Evolutionary conservation across 2,113 vertebrate species (phyloP), one percentile per base, ranked within the genome.

Genomic region (Ceyx margarethae): DNA sequence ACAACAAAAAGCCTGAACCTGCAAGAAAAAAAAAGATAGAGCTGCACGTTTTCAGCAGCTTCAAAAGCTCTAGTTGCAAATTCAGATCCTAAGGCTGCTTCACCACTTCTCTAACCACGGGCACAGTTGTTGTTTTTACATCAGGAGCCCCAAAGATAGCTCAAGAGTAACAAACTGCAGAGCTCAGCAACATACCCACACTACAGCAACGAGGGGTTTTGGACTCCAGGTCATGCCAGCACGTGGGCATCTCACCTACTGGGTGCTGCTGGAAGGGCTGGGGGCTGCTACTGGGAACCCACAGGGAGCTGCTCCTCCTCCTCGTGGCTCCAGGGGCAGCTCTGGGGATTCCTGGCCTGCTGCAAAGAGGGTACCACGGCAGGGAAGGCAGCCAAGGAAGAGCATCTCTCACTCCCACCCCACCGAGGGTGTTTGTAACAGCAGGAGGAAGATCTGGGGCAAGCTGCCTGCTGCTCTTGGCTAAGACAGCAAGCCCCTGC

Each of bases 371-470:
- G 29, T 28, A 66, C 28, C 17, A 1, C 0, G 6, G 29, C 1
- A 37, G 37, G 37, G 37, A 37, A 37, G 37, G 65, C 19, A 71
- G 33, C 46, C 56, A 43, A 42, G n/a, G 48, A 15, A 33, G 6
- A 31, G 2, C 85, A 43, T 12, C 60, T 60, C 71, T 11, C 10
- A 48, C 1, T 40, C 28, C 42, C 33, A 11, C 23, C 50, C 25
- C 42, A 13, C 71, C 6, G 16, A 56, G 43, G 0, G 3, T 22
- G 23, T 5, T 40, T 10, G 10, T 1, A 42, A 21, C 4, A 21
- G 0, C 3, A 1, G 15, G 20, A 46, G 5, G 15, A 64, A 48
- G 21, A 37, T 9, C 10, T 9, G 14, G 54, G 33, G 54, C 13
- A 20, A 19, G 12, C 40, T 54, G 13, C 50, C 23, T 0, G 0